phyloP scores from a whole-genome alignment of 2,888 invertebrate species.

The Pseudococcus jackbeardsleyi region DNA sequence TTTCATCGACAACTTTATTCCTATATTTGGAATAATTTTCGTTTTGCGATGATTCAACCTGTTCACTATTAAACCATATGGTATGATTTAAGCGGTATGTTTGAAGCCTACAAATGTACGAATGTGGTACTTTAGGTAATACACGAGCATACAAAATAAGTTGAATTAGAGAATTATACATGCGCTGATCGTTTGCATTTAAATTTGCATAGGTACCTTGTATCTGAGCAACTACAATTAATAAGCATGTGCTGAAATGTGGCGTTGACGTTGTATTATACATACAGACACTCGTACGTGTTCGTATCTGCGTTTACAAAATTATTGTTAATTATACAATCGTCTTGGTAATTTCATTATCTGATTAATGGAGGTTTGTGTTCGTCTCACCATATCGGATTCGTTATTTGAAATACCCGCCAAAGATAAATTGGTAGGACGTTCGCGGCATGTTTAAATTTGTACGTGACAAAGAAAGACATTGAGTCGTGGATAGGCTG shows the following conservation, averaged over 20 bases:
- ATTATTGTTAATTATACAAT: background rate
- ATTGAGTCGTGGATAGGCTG: no score
- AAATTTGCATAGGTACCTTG: background rate
- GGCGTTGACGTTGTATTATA: background rate
- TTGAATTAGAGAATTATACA: background rate
- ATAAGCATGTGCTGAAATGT: no score
- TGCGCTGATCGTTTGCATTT: background rate
- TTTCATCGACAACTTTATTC: no score
- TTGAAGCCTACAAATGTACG: no score
- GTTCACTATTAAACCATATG: no score
- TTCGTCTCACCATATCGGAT: background rate
- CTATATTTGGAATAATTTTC: no score
- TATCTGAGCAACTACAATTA: no score
- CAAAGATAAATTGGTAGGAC: no score
- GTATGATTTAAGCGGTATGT: no score
- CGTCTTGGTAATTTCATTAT: conserved; percentile 8
- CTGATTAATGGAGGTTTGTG: background rate
- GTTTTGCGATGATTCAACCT: no score
- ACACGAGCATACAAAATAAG: background rate
- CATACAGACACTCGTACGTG: background rate
- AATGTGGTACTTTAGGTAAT: background rate
- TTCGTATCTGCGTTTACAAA: background rate
- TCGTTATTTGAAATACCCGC: background rate
- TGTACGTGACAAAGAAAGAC: no score
- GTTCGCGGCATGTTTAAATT: no score